Evolutionary conservation across 1,140 invertebrate genomes (phyloP).

Genomic region (Rhagoletis pomonella): DNA sequence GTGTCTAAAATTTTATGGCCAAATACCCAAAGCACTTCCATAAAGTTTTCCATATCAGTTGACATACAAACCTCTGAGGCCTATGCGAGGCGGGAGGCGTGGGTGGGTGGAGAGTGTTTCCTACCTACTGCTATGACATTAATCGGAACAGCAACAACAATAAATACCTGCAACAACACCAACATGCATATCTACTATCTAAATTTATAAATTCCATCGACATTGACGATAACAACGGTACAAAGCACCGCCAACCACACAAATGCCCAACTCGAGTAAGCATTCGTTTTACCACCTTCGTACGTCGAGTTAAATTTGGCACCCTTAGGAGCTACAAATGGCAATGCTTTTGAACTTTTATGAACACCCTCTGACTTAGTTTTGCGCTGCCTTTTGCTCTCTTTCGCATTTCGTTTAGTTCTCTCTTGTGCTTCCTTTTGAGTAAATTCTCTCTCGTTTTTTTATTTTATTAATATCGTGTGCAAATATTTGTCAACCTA

Average conservation of each 20-base stretch:
- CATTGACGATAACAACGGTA: not conserved
- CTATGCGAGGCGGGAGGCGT: not conserved
- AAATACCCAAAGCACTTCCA: too few species aligned
- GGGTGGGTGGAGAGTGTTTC: not conserved
- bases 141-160: not conserved
- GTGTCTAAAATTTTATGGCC: too few species aligned
- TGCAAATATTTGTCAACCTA: constrained; percentile 59
- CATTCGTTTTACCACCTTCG: not conserved
- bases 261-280: not conserved
- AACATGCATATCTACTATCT: not conserved
- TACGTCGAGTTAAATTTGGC: not conserved
- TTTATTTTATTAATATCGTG: constrained; percentile 54
- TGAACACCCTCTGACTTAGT: not conserved
- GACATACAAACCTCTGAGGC: not conserved
- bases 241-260: not conserved
- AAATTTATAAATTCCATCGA: not conserved
- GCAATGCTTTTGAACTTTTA: not conserved
- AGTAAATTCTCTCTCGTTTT: not conserved
- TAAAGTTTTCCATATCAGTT: not conserved
- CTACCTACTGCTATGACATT: not conserved
- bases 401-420: not conserved
- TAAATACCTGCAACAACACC: not conserved
- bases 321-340: not conserved
- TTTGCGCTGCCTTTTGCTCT: not conserved
- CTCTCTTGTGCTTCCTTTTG: not conserved